A percentile compares a stretch with the other conserved stretches of the same genome.
These are phyloP conservation scores for Octodonta nipae DNA, from an alignment of 2,888 invertebrate species.

Conservation along the genomic window DNA sequence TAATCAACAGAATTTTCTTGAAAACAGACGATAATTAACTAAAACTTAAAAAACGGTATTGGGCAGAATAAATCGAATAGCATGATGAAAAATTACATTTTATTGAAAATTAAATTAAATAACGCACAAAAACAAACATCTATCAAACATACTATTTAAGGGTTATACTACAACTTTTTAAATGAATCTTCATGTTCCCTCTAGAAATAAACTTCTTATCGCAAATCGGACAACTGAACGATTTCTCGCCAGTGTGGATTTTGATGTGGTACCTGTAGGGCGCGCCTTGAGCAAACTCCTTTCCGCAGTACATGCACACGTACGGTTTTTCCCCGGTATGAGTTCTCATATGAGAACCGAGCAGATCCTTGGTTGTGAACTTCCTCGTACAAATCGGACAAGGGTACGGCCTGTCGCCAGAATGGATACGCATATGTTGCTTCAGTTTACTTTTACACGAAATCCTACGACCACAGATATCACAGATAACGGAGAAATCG, in stretches of 20 bases:
- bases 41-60: too few species aligned
- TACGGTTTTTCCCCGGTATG: slow-evolving; percentile 26
- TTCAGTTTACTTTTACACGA: slow-evolving; percentile 18
- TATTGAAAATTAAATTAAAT: too few species aligned
- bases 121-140: too few species aligned
- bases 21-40: too few species aligned
- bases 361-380: slow-evolving; percentile 28
- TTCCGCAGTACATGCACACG: slow-evolving; percentile 18
- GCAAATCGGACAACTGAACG: slow-evolving; percentile 10
- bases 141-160: neutral
- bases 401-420: slow-evolving; percentile 28
- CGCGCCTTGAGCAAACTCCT: slow-evolving; percentile 17
- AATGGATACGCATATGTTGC: slow-evolving; percentile 26
- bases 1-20: too few species aligned
- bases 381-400: slow-evolving; percentile 28
- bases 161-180: slow-evolving; percentile 10
- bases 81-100: neutral
- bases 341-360: slow-evolving; percentile 24
- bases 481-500: slow-evolving; percentile 34
- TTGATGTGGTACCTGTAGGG: slow-evolving; percentile 20
- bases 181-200: slow-evolving; percentile 11
- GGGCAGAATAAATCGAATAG: neutral
- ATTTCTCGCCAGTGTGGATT: slow-evolving; percentile 16
- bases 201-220: slow-evolving; percentile 38
- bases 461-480: slow-evolving; percentile 20